A percentile compares a stretch with the other conserved stretches of the same genome.
These are phyloP conservation scores for Toxonevra muliebris DNA, from an alignment of 2,888 invertebrate species.

Conservation along the genomic window DNA sequence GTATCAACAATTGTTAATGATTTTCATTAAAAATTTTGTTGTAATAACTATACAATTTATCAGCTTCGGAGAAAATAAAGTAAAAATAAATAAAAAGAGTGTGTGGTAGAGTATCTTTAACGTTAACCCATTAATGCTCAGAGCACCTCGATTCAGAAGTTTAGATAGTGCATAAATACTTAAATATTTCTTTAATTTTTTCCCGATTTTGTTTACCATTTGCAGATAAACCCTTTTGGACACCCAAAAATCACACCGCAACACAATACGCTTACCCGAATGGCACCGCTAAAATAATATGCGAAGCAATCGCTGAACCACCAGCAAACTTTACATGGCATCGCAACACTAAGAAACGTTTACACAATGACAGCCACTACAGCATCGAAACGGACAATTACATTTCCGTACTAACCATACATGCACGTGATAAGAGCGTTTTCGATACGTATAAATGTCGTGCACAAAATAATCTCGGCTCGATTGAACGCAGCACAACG, in stretches of 20 bases:
- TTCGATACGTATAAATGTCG: constrained; percentile 69
- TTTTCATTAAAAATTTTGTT: no score
- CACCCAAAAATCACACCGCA: constrained; percentile 49
- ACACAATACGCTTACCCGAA: constrained; percentile 64
- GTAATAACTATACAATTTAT: no score
- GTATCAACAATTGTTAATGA: no score
- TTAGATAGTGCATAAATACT: no score
- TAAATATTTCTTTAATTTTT: background rate
- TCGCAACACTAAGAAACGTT: constrained; percentile 56
- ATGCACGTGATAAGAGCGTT: constrained; percentile 54
- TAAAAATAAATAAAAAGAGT: no score
- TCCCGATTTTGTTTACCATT: background rate
- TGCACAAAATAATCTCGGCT: constrained; percentile 67
- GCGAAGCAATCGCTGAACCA: constrained; percentile 69
- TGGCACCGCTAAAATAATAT: constrained; percentile 70
- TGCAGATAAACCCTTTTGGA: constrained; percentile 62
- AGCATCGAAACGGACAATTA: constrained; percentile 56
- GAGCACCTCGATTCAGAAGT: no score
- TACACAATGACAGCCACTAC: constrained; percentile 56
- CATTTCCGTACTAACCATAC: constrained; percentile 58
- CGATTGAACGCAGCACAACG: constrained; percentile 65
- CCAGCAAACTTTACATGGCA: constrained; percentile 69
- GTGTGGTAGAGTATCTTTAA: no score
- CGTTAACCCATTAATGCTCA: no score
- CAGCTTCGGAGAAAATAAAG: no score